Evolutionary conservation across 2,113 vertebrate species (phyloP).

Genomic region (Arenaria interpres): DNA sequence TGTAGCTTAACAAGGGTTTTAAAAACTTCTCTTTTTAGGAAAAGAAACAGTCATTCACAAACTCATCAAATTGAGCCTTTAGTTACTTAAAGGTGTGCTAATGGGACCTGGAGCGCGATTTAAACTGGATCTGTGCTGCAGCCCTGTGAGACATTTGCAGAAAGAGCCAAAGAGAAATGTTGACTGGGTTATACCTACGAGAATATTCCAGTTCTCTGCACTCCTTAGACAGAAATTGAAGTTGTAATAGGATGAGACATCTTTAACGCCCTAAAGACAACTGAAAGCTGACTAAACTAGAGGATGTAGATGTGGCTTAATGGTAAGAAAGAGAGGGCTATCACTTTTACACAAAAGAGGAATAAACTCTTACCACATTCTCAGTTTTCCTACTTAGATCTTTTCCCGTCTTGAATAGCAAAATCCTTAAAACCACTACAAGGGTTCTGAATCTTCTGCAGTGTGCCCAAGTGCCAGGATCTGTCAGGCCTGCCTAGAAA

Average conservation of each 20-base stretch:
- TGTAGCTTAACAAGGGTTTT: background rate
- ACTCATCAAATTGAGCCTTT: background rate
- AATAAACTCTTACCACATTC: background rate
- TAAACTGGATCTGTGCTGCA: background rate
- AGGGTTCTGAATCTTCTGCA: background rate
- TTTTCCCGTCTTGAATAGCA: background rate
- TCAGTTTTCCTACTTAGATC: background rate
- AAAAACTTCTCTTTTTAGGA: background rate
- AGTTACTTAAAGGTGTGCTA: background rate
- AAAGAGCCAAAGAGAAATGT: background rate
- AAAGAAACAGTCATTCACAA: background rate
- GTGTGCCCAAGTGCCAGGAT: background rate
- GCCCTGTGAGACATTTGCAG: background rate
- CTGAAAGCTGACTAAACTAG: background rate
- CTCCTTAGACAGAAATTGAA: background rate
- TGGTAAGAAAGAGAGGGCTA: background rate
- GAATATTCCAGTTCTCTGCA: background rate
- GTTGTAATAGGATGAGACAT: background rate
- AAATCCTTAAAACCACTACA: background rate
- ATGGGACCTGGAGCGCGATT: background rate
- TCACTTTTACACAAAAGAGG: background rate
- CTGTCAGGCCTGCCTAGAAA: background rate
- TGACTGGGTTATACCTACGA: fast-evolving
- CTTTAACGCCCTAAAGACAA: background rate
- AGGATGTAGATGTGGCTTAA: background rate